Conservation (phyloP, 2,888 invertebrate species). For the Diploptera punctata region DNA sequence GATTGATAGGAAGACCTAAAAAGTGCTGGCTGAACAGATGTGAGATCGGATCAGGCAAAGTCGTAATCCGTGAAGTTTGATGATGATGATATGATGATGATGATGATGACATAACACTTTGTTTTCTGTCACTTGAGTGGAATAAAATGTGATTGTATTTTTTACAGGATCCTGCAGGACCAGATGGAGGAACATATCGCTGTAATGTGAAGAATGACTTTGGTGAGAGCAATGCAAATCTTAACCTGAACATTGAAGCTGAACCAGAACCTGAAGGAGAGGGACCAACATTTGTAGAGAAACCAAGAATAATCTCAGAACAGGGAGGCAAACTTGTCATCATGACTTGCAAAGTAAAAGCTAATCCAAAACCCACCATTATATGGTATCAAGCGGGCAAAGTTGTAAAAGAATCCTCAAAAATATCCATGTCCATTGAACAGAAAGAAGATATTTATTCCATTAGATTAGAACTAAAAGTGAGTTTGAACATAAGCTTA, state of each 20-base stretch:
- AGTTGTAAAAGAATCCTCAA: constrained; percentile 79
- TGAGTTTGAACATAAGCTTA: constrained; percentile 43
- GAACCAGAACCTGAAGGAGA: constrained; percentile 93
- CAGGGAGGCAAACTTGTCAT: constrained; percentile 80
- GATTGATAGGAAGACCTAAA: no score
- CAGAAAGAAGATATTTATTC: constrained; percentile 85
- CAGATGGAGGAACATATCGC: constrained; percentile 88
- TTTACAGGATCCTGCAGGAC: constrained; percentile 75
- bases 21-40: no score
- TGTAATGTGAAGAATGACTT: constrained; percentile 95
- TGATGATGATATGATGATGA: no score
- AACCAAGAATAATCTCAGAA: constrained; percentile 86
- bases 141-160: no score
- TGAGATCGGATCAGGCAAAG: no score
- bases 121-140: no score
- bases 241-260: constrained; percentile 96
- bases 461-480: constrained; percentile 81
- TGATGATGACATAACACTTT: no score
- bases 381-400: constrained; percentile 84
- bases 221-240: constrained; percentile 96
- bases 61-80: no score
- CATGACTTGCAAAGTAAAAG: constrained; percentile 86
- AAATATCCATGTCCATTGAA: constrained; percentile 72
- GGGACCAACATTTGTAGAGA: constrained; percentile 93
- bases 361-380: constrained; percentile 82